Base-by-base conservation (phyloP, 2,888 invertebrate species). In the Drosophila peninsularis region DNA sequence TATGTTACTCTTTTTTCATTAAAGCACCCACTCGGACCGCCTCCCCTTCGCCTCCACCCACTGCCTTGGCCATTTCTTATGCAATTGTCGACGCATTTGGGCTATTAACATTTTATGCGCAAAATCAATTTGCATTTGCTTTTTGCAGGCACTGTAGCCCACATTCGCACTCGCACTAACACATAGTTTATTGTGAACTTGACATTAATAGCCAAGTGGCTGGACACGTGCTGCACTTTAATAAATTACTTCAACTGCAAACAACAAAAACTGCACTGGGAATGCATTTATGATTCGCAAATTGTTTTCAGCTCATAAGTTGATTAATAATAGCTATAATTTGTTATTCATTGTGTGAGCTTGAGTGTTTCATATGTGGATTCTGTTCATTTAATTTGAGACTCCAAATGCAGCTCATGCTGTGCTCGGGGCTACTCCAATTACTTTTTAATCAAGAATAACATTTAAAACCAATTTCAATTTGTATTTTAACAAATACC, bases 161-260 rank as follows among this genome's bases (percentile, higher is more conserved):
- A 36, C 14, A 37, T 39, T 9, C 36, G 14, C 32, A 17, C 27
- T 6, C 30, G 14, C 27, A 30, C 30, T 19, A 49, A 24, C 41
- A 34, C 39, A 24, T 9, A 32, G 32, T 32, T 47, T 7, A 34
- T 34, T 50, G 56, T 75, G 87, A 84, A 84, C 83, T 84, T 84
- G 83, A 87, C 83, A 87, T 74, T 78, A 87, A 84, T 84, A 82
- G 72, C 67, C 84, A 83, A 73, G 69, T 62, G 65, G 57, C 53
- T 57, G 56, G 56, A 64, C 85, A 78, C 83, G 80, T 80, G 75
- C 74, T 69, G 68, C 66, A 68, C 70, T 83, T 69, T 62, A 78
- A 80, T 82, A 71, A 61, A 57, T 49, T 34, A 63, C 54, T 54
- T 32, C 50, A 54, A 49, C 60, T 21, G n/a, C 55, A 34, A 10